A percentile compares a stretch with the other conserved stretches of the same genome.
Evolutionary conservation across 2,797 vertebrate genomes (phyloP).

Genomic region (Acrocephalus scirpaceus): DNA sequence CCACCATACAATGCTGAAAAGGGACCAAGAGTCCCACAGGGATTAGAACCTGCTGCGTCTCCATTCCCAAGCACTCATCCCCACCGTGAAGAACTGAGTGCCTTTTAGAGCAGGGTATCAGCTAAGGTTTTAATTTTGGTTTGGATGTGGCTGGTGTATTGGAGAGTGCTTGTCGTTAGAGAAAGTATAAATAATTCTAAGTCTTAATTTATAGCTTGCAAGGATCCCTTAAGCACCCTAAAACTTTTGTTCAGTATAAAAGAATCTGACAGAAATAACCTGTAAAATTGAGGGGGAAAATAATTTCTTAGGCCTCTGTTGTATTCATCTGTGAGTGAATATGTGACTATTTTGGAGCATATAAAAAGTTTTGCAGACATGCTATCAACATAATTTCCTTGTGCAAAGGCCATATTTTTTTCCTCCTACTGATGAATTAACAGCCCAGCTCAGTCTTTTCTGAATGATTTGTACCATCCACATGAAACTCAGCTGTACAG

Average conservation of each 20-base stretch:
- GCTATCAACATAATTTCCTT: background rate
- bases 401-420: accelerated
- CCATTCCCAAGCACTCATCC: background rate
- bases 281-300: background rate
- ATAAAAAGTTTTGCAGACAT: background rate
- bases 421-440: background rate
- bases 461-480: background rate
- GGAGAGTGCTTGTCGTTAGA: background rate
- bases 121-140: background rate
- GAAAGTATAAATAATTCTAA: background rate
- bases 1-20: background rate
- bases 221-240: background rate
- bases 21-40: background rate
- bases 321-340: background rate
- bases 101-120: background rate
- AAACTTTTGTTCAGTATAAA: background rate
- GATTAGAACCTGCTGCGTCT: background rate
- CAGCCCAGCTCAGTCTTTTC: background rate
- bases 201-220: background rate
- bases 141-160: background rate
- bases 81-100: background rate
- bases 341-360: background rate
- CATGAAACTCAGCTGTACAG: background rate
- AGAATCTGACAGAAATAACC: background rate
- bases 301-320: background rate